phyloP scores from a whole-genome alignment of 2,888 invertebrate genomes.

The Hydraecia micacea region DNA sequence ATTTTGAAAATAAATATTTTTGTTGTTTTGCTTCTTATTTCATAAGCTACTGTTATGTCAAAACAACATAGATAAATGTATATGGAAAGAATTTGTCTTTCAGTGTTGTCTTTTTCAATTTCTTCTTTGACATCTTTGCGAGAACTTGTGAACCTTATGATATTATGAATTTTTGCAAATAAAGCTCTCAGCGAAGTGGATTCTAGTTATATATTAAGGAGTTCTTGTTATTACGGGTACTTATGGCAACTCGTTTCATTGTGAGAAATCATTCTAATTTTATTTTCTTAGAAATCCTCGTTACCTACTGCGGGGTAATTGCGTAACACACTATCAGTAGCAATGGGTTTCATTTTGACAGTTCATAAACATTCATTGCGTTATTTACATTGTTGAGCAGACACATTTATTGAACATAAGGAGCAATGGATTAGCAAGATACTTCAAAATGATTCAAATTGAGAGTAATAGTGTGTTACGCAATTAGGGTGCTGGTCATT shows the following conservation, averaged over 20 bases:
- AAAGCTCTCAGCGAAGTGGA: background rate
- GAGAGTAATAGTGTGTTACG: too few species aligned
- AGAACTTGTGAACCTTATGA: background rate
- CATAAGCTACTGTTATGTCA: constrained; percentile 49
- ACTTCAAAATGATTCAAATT: too few species aligned
- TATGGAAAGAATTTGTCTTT: too few species aligned
- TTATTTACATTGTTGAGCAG: too few species aligned
- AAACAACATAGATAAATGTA: background rate
- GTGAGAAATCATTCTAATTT: background rate
- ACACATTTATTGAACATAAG: too few species aligned
- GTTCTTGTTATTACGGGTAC: background rate
- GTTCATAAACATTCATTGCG: too few species aligned
- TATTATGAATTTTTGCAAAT: background rate
- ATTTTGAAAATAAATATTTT: constrained; percentile 67
- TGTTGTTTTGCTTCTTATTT: constrained; percentile 54
- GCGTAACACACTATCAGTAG: too few species aligned
- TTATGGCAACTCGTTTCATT: background rate
- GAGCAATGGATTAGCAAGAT: too few species aligned
- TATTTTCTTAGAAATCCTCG: too few species aligned
- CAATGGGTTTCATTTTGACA: too few species aligned
- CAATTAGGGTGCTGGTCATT: too few species aligned
- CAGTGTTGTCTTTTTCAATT: background rate
- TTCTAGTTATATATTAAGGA: background rate
- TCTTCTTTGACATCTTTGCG: background rate
- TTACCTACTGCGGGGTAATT: too few species aligned